Evolutionary conservation across 2,888 invertebrate species (phyloP).

Genomic region (Tineola bisselliella): DNA sequence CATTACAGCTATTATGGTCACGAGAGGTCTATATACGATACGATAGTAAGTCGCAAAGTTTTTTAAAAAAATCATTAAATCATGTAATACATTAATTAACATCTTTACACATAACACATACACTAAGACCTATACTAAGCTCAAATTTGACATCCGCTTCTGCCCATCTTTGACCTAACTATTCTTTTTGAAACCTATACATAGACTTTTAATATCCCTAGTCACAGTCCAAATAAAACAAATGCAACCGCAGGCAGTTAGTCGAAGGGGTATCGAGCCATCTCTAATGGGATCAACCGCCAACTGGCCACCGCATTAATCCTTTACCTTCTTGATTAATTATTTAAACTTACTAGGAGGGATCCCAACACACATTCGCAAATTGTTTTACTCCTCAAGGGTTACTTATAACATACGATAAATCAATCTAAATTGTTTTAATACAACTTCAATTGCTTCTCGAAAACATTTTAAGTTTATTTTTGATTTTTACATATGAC

Average conservation of each 20-base stretch:
- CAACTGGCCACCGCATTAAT: slow-evolving; percentile 65
- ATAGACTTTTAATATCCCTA: no score
- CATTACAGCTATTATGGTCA: no score
- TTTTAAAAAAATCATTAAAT: no score
- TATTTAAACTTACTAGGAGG: slow-evolving; percentile 56
- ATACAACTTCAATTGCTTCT: not conserved
- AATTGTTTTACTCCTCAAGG: slow-evolving; percentile 32
- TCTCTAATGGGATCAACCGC: slow-evolving; percentile 63
- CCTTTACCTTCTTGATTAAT: slow-evolving; percentile 65
- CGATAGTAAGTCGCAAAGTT: no score
- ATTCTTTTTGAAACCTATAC: no score
- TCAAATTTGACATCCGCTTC: no score
- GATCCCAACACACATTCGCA: slow-evolving; percentile 31
- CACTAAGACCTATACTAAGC: no score
- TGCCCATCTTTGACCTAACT: no score
- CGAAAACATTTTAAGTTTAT: not conserved
- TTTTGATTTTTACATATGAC: no score
- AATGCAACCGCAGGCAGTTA: slow-evolving; percentile 41
- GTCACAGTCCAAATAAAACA: not conserved
- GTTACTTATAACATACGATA: not conserved
- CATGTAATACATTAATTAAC: no score
- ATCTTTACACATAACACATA: no score
- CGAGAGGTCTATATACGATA: no score
- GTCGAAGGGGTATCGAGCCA: slow-evolving; percentile 52
- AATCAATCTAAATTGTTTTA: slow-evolving; percentile 12